Percentiles rank a stretch among this genome's conserved stretches.
Evolutionary conservation across 1,140 invertebrate genomes (phyloP).

Genomic region (Stratiolaelaps scimitus): DNA sequence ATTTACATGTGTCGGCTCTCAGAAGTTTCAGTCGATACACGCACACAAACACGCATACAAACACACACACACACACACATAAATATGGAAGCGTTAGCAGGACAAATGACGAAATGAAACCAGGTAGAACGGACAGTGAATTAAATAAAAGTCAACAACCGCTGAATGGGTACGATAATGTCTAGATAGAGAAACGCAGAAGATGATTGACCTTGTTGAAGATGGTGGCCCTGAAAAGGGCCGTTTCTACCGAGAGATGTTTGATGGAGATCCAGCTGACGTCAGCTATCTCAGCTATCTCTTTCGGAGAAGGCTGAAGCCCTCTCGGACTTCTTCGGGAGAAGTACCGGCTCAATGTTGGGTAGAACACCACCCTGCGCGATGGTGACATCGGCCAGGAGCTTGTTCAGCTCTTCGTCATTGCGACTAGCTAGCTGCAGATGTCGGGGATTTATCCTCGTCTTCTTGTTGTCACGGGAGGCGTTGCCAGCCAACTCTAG

Average conservation of each 20-base stretch:
- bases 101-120: too few relatives aligned
- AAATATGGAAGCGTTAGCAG: too few relatives aligned
- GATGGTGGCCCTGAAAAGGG: too few relatives aligned
- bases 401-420: slow-evolving; percentile 68
- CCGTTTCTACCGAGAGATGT: background rate
- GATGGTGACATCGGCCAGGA: slow-evolving; percentile 64
- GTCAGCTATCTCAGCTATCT: slow-evolving; percentile 27
- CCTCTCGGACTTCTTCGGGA: slow-evolving; percentile 53
- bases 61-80: too few relatives aligned
- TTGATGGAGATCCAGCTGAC: slow-evolving; percentile 23
- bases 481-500: slow-evolving; percentile 56
- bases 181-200: too few relatives aligned
- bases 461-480: slow-evolving; percentile 51
- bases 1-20: too few relatives aligned
- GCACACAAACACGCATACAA: too few relatives aligned
- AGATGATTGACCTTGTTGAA: too few relatives aligned
- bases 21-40: too few relatives aligned
- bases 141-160: too few relatives aligned
- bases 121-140: too few relatives aligned
- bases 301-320: background rate
- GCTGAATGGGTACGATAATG: too few relatives aligned
- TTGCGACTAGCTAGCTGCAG: slow-evolving; percentile 66
- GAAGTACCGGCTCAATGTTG: slow-evolving; percentile 57
- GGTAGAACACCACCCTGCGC: slow-evolving; percentile 68
- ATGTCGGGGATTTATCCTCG: slow-evolving; percentile 64